Evolutionary conservation across 2,113 vertebrate genomes (phyloP).

Genomic region (Bambusicola thoracicus): DNA sequence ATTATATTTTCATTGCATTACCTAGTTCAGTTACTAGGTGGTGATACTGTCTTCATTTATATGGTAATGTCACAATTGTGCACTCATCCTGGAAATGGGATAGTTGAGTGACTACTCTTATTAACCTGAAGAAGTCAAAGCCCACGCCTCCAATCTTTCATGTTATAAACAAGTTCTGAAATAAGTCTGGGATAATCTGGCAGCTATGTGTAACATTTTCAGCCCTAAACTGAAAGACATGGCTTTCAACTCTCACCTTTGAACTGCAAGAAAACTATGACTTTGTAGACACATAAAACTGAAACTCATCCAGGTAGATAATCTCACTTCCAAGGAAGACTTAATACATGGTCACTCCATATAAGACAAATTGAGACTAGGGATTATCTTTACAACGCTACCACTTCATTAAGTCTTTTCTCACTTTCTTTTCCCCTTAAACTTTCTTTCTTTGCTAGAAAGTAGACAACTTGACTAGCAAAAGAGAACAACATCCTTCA

Average conservation of each 20-base stretch:
- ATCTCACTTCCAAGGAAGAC: not conserved
- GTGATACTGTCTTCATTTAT: not conserved
- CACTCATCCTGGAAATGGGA: not conserved
- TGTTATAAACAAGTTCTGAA: not conserved
- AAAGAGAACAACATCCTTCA: not conserved
- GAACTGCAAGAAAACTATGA: not conserved
- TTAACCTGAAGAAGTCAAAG: not conserved
- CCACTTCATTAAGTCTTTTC: not conserved
- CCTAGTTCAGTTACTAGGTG: not conserved
- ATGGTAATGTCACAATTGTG: slow-evolving; percentile 42
- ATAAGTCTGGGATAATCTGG: not conserved
- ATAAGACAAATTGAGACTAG: not conserved
- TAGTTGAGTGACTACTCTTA: not conserved
- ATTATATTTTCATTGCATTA: slow-evolving; percentile 9
- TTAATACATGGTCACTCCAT: not conserved
- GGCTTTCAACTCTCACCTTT: not conserved
- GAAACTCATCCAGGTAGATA: not conserved
- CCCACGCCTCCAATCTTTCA: not conserved
- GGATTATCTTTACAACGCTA: not conserved
- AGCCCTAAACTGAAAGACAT: not conserved
- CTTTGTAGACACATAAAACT: not conserved
- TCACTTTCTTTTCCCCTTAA: not conserved
- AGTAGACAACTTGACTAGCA: not conserved
- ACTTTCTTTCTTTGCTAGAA: not conserved
- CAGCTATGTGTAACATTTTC: not conserved